A percentile compares a stretch with the other conserved stretches of the same genome.
Conservation (phyloP, 2,797 vertebrate genomes). For the Cryptoprocta ferox region DNA sequence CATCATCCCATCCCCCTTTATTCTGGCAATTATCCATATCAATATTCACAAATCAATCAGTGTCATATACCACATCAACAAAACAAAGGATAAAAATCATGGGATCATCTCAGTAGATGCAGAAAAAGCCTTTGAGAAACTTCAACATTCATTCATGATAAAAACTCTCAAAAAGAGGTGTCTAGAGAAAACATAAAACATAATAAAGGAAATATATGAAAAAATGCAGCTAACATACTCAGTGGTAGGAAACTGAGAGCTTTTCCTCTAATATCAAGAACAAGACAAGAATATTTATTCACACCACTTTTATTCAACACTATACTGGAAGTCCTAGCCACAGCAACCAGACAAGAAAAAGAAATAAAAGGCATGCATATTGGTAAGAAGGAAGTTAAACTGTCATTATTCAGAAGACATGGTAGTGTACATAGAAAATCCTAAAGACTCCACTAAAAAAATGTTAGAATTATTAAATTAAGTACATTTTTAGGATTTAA, state of each 20-base stretch:
- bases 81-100: not conserved
- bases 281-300: not conserved
- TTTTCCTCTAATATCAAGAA: not conserved
- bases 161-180: not conserved
- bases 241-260: not conserved
- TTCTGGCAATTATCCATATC: not conserved
- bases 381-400: not conserved
- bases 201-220: not conserved
- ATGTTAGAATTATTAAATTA: not conserved
- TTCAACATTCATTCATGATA: not conserved
- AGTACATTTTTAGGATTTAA: no score
- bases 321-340: not conserved
- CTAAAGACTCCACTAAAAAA: not conserved
- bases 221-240: not conserved
- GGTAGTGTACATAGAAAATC: not conserved
- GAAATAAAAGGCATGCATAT: not conserved
- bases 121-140: not conserved
- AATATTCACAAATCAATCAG: not conserved
- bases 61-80: not conserved
- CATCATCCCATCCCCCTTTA: not conserved
- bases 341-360: not conserved
- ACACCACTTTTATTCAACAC: not conserved
- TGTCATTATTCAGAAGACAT: not conserved
- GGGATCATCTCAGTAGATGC: not conserved
- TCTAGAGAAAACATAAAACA: not conserved